Percentiles rank a stretch among this genome's conserved stretches.
These are phyloP conservation scores for Perizoma affinitatum DNA, from an alignment of 2,888 invertebrate genomes.

Conservation along the genomic window DNA sequence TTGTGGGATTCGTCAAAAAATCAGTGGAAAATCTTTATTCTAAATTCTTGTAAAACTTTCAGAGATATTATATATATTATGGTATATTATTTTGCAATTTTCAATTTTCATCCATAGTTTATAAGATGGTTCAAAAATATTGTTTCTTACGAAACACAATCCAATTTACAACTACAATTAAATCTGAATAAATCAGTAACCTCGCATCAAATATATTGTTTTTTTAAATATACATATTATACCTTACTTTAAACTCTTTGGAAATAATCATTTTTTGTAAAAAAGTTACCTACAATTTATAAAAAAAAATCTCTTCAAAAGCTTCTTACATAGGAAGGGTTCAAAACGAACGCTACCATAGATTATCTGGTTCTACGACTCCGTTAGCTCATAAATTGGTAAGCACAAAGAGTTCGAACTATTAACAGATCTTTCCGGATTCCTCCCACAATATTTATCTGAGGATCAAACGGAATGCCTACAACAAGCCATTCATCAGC, in stretches of 20 bases:
- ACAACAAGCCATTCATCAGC: constrained; percentile 69
- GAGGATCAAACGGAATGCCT: constrained; percentile 71
- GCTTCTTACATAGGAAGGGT: background rate
- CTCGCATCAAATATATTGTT: no score
- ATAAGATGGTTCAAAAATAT: background rate
- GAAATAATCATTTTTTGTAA: no score
- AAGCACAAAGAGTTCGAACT: constrained; percentile 49
- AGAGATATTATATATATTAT: no score
- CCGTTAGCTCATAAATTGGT: constrained; percentile 37
- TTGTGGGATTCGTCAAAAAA: constrained; percentile 13
- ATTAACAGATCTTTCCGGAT: constrained; percentile 64
- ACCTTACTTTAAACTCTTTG: no score
- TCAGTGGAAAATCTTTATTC: constrained; percentile 9
- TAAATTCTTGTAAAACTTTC: no score
- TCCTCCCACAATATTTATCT: constrained; percentile 73
- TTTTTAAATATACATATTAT: no score
- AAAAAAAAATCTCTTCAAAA: no score
- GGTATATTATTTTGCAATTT: background rate
- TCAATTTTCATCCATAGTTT: background rate
- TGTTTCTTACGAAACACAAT: background rate
- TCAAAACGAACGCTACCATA: background rate
- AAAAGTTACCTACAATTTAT: no score
- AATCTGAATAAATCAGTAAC: no score
- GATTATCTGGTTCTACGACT: background rate
- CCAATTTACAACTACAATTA: background rate